Evolutionary conservation across 2,113 vertebrate genomes (phyloP), one percentile per base, ranked within the genome.

Genomic region (Oceanites oceanicus): DNA sequence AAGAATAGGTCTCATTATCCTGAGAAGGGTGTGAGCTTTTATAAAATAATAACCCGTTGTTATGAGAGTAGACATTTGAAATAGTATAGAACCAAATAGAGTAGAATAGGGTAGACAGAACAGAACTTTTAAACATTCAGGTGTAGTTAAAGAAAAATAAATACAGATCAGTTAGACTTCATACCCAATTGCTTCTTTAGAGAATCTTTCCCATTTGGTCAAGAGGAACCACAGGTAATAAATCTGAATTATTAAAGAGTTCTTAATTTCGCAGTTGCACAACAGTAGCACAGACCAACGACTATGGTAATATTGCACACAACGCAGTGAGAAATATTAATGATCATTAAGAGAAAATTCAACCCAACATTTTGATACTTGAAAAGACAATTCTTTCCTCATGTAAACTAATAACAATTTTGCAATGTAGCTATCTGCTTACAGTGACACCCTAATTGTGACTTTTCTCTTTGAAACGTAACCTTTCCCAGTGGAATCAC

Each of bases 391-490:
- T 0, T 4, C 17, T 62, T 66, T 14, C 61, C 32, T 45, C 18
- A 6, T 2, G 27, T 4, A 23, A 68, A 30, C 36, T 4, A 23
- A 20, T 4, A 21, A 29, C 36, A n/a, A 32, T 47, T 42, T 5
- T 52, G 40, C 40, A 5, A 0, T 6, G 34, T 9, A 38, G 9
- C 12, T 29, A 20, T 23, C 21, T 49, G 65, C 58, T 53, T 2
- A 8, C 13, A 38, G 68, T 34, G 45, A 4, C 11, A 2, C 19
- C 26, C 0, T 1, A 11, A 2, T 7, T 23, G 34, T 14, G 66
- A 3, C 23, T 25, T 34, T 15, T 58, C 30, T 58, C 55, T 10
- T 17, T 38, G 38, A 26, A 34, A 17, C 1, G 6, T 10, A 32
- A 6, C 59, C 29, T 58, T 73, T 21, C 65, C 68, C 30, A 5